Evolutionary conservation across 2,113 vertebrate genomes (phyloP).

Genomic region (Podiceps cristatus): DNA sequence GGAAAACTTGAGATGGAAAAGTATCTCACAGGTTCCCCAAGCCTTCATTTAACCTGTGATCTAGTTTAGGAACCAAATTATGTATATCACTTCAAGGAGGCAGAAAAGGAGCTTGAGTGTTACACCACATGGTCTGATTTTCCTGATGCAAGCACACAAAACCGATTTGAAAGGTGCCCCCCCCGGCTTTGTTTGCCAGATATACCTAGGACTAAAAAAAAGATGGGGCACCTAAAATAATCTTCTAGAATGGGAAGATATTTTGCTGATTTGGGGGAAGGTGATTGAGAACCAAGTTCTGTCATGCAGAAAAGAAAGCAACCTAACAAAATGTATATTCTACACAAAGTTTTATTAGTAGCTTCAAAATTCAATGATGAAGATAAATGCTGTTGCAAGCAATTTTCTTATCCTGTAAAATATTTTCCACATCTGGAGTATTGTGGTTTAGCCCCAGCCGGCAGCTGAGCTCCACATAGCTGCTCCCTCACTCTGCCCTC

Average conservation of each 20-base stretch:
- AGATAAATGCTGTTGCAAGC: neutral
- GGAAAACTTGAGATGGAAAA: neutral
- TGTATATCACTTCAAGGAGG: accelerated
- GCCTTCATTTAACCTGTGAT: neutral
- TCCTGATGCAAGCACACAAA: neutral
- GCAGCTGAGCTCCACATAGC: too few species aligned
- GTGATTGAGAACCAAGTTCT: neutral
- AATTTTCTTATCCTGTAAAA: neutral
- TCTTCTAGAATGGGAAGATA: neutral
- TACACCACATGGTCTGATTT: neutral
- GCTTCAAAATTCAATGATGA: neutral
- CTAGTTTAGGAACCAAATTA: neutral
- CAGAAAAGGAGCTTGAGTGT: neutral
- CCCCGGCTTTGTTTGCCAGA: neutral
- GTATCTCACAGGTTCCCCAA: neutral
- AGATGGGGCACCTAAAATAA: neutral
- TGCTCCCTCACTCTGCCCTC: too few species aligned
- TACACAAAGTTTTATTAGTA: neutral
- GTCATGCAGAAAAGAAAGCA: neutral
- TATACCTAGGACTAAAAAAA: neutral
- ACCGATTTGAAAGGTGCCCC: neutral
- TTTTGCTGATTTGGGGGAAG: neutral
- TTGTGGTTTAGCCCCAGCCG: too few species aligned
- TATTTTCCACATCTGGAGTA: neutral
- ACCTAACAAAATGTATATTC: neutral